Evolutionary conservation across 2,888 invertebrate species (phyloP).

Genomic region (Automeris io): DNA sequence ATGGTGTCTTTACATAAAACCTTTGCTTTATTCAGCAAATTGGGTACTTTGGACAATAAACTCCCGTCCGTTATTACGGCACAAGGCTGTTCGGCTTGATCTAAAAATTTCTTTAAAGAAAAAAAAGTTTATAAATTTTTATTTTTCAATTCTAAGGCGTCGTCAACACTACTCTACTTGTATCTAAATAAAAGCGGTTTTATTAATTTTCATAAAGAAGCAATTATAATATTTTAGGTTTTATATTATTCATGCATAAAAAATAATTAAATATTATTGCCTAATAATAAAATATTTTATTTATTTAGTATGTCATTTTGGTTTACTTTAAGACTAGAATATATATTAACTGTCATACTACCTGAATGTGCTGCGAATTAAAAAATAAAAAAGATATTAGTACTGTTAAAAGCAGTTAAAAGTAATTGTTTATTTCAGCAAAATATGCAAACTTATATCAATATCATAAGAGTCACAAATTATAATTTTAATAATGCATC

Average conservation of each 20-base stretch:
- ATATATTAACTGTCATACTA: conserved; percentile 20
- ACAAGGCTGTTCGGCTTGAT: conserved; percentile 47
- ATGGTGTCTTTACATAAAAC: conserved; percentile 81
- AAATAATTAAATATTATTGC: conserved; percentile 5
- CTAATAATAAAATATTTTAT: not conserved
- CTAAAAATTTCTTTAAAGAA: conserved; percentile 56
- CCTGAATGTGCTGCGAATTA: conserved; percentile 36
- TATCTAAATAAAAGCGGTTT: too few relatives aligned
- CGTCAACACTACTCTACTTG: too few relatives aligned
- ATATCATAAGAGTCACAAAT: too few relatives aligned
- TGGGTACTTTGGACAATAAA: conserved; percentile 52
- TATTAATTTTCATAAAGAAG: too few relatives aligned
- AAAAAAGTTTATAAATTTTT: not conserved
- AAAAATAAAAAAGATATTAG: conserved; percentile 26
- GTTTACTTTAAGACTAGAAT: not conserved
- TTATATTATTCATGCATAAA: too few relatives aligned
- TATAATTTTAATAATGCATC: too few relatives aligned
- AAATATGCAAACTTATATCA: not conserved
- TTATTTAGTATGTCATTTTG: not conserved
- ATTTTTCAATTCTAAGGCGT: too few relatives aligned
- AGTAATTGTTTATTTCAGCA: not conserved
- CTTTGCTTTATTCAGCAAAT: conserved; percentile 78
- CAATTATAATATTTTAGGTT: too few relatives aligned
- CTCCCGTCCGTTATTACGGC: conserved; percentile 37
- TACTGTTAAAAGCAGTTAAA: conserved; percentile 3